Conservation (phyloP, 2,888 invertebrate species). For the Eurois occulta region DNA sequence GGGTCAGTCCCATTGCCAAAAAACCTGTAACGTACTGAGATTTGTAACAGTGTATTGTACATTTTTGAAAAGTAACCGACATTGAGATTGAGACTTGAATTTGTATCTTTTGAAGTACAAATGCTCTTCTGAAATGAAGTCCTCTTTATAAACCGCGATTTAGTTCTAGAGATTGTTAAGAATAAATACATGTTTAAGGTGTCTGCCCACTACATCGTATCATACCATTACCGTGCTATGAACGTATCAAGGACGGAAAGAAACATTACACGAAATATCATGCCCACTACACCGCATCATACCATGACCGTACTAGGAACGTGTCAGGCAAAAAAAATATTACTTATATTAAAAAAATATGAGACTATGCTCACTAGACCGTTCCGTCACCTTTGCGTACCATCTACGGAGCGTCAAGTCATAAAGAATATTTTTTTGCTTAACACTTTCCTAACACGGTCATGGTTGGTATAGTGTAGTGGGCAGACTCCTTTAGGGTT, state of each 20-base stretch:
- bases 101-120: not conserved
- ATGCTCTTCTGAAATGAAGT: not conserved
- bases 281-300: not conserved
- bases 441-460: too few species aligned
- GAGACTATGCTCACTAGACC: too few species aligned
- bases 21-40: not conserved
- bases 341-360: too few species aligned
- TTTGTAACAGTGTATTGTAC: not conserved
- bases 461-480: too few species aligned
- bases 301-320: too few species aligned
- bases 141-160: not conserved
- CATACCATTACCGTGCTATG: too few species aligned
- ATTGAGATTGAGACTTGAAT: not conserved
- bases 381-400: too few species aligned
- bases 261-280: not conserved
- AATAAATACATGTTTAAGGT: not conserved
- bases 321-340: too few species aligned
- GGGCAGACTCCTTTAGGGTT: not conserved
- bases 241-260: accelerated
- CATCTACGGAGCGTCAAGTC: too few species aligned
- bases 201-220: too few species aligned
- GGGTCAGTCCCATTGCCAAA: not conserved
- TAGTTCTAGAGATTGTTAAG: not conserved
- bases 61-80: not conserved
- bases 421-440: too few species aligned